Percentiles rank a stretch among this genome's conserved stretches.
Conservation (phyloP, 2,113 vertebrate genomes). For the Aviceda subcristata region DNA sequence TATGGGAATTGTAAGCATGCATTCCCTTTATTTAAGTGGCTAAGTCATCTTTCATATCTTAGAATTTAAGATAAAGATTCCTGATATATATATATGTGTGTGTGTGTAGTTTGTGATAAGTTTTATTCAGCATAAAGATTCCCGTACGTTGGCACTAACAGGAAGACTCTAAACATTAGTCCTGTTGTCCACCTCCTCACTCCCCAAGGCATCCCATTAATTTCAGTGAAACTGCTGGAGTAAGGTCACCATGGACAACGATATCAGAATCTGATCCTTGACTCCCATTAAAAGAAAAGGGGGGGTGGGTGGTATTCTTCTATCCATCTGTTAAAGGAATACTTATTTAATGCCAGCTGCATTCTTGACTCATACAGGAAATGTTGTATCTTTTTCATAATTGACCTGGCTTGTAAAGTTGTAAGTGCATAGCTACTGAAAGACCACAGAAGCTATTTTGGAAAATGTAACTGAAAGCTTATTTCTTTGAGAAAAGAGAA, state of each 20-base stretch:
- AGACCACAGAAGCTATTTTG: not conserved
- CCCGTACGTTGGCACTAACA: not conserved
- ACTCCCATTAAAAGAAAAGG: not conserved
- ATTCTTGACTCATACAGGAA: not conserved
- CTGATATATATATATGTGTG: not conserved
- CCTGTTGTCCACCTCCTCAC: not conserved
- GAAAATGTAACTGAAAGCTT: not conserved
- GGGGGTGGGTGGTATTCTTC: rapidly evolving
- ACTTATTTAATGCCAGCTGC: not conserved
- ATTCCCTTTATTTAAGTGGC: not conserved
- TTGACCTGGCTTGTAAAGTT: not conserved
- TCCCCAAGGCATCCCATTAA: not conserved
- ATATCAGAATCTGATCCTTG: not conserved
- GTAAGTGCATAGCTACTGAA: not conserved
- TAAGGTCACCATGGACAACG: not conserved
- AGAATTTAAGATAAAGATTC: not conserved
- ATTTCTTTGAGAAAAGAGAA: not conserved
- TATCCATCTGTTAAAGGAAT: not conserved
- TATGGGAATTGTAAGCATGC: not conserved
- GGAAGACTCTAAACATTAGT: not conserved
- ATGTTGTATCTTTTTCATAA: not conserved
- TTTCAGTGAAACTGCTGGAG: not conserved
- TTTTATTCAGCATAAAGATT: not conserved
- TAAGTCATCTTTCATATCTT: not conserved
- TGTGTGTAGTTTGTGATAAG: not conserved